Percentiles rank a stretch among this genome's conserved stretches.
Evolutionary conservation across 2,113 vertebrate species (phyloP).

Genomic region (Oryzias melastigma): DNA sequence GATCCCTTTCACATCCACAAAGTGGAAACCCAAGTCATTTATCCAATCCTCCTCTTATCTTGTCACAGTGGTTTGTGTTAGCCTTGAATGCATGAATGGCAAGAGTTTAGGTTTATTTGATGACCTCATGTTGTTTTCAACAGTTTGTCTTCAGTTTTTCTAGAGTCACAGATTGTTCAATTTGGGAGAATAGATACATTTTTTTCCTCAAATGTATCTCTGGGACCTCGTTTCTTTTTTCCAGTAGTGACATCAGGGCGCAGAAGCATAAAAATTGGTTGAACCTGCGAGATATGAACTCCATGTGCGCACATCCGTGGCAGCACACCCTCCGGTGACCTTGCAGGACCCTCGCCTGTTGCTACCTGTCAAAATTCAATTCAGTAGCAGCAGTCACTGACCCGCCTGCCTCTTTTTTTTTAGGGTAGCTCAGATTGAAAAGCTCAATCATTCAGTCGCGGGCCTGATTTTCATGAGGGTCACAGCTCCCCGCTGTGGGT

Average conservation of each 20-base stretch:
- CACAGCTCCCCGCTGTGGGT: conserved; percentile 81
- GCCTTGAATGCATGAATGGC: conserved; percentile 48
- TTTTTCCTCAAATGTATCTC: conserved; percentile 37
- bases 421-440: conserved; percentile 56
- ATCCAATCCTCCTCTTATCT: conserved; percentile 50
- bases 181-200: not conserved
- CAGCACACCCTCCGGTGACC: conserved; percentile 64
- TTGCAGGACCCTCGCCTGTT: conserved; percentile 60
- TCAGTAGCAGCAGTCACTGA: conserved; percentile 50
- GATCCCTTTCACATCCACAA: conserved; percentile 36
- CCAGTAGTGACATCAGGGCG: conserved; percentile 59
- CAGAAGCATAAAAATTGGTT: conserved; percentile 66
- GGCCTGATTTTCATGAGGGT: conserved; percentile 55
- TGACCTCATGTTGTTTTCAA: conserved; percentile 27
- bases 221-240: conserved; percentile 55
- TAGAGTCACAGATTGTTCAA: conserved; percentile 36
- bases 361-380: conserved; percentile 72
- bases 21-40: conserved; percentile 52
- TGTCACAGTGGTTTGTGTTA: conserved; percentile 52
- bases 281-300: conserved; percentile 61
- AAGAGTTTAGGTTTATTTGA: conserved; percentile 44
- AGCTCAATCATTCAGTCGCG: conserved; percentile 52
- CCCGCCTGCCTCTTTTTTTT: conserved; percentile 41
- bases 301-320: conserved; percentile 49
- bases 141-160: conserved; percentile 30